phyloP scores from a whole-genome alignment of 2,113 vertebrate genomes.

The Tonatia bakeri region DNA sequence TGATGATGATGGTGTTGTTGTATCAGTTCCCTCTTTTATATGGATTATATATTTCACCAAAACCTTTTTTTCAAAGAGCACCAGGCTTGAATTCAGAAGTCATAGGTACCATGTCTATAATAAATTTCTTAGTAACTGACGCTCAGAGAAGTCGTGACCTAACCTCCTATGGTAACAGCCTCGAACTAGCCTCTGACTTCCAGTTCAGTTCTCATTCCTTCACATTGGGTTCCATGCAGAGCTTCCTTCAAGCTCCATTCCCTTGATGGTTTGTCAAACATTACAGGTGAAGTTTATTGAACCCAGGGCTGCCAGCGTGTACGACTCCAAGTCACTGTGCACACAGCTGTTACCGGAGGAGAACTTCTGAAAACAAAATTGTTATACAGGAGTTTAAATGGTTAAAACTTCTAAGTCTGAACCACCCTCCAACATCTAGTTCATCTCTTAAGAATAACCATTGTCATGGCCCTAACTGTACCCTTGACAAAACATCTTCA shows the following conservation, averaged over 20 bases:
- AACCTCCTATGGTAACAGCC: background rate
- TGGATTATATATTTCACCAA: background rate
- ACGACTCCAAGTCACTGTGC: background rate
- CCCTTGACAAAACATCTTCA: background rate
- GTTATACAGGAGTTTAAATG: background rate
- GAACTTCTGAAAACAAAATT: background rate
- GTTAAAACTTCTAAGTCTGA: constrained; percentile 1
- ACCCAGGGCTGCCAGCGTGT: background rate
- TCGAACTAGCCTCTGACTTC: background rate
- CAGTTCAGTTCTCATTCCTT: background rate
- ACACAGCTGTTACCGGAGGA: background rate
- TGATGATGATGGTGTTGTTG: too few species aligned
- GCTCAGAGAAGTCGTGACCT: background rate
- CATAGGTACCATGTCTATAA: background rate
- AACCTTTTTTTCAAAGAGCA: background rate
- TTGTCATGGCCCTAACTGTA: background rate
- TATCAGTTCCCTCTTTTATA: background rate
- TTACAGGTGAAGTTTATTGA: background rate
- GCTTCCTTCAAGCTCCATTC: background rate
- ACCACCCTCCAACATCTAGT: background rate
- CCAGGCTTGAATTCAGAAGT: background rate
- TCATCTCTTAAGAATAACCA: background rate
- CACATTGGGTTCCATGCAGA: background rate
- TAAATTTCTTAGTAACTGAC: background rate
- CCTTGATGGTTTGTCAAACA: background rate